Evolutionary conservation across 2,797 vertebrate species (phyloP).

Genomic region (Tadarida brasiliensis): DNA sequence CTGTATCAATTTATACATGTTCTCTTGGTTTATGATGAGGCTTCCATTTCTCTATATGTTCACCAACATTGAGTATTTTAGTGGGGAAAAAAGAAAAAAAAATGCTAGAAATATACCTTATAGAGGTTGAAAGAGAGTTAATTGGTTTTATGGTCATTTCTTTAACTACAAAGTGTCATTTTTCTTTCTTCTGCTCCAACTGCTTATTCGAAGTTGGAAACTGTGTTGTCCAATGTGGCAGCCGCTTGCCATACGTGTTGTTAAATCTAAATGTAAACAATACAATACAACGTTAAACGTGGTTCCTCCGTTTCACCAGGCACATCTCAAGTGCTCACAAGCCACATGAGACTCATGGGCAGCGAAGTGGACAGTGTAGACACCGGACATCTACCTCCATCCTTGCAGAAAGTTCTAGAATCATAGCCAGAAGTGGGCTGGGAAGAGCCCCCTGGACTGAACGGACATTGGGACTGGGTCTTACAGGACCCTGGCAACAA

Average conservation of each 20-base stretch:
- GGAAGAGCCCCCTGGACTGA: rapidly evolving
- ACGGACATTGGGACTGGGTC: rapidly evolving
- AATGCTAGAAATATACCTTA: neutral
- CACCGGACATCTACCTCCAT: rapidly evolving
- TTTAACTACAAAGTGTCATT: neutral
- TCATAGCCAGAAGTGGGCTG: rapidly evolving
- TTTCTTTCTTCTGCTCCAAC: neutral
- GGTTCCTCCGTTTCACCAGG: rapidly evolving
- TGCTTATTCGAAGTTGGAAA: neutral
- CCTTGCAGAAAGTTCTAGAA: neutral
- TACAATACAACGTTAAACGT: rapidly evolving
- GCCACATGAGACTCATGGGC: rapidly evolving
- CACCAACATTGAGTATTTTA: neutral
- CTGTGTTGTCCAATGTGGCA: rapidly evolving
- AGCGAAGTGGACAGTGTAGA: rapidly evolving
- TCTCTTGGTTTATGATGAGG: too few relatives aligned
- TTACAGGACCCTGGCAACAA: rapidly evolving
- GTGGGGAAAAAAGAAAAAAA: neutral
- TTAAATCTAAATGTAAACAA: rapidly evolving
- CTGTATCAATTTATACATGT: rapidly evolving
- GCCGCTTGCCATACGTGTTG: rapidly evolving
- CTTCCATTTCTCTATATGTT: rapidly evolving
- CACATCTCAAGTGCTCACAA: rapidly evolving
- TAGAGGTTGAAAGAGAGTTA: too few relatives aligned
- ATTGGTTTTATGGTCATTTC: neutral